A percentile compares a stretch with the other conserved stretches of the same genome.
These are phyloP conservation scores for Phylloscopus trochiloides DNA, from an alignment of 2,113 vertebrate species.

Conservation along the genomic window DNA sequence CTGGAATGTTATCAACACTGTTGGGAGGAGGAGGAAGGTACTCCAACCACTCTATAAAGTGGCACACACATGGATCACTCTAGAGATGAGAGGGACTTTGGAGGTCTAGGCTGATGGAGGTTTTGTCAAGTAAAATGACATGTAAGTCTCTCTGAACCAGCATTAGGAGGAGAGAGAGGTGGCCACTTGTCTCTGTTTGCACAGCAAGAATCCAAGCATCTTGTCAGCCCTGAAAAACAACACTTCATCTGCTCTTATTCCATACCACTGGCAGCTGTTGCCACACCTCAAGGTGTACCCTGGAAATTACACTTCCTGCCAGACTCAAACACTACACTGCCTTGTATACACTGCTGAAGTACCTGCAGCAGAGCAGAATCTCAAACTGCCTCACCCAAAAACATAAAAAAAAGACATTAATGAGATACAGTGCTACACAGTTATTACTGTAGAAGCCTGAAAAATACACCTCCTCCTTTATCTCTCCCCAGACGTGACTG, in stretches of 20 bases:
- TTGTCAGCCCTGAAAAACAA: not conserved
- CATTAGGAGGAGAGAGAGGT: not conserved
- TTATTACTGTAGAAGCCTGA: not conserved
- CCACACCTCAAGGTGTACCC: not conserved
- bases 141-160: not conserved
- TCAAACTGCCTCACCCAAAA: not conserved
- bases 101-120: not conserved
- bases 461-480: not conserved
- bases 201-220: not conserved
- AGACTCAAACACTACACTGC: not conserved
- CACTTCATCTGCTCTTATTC: not conserved
- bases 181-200: not conserved
- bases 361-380: not conserved
- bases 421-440: rapidly evolving
- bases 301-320: not conserved
- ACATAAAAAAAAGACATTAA: not conserved
- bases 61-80: not conserved
- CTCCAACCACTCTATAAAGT: not conserved
- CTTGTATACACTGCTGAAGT: not conserved
- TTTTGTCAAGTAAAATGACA: not conserved
- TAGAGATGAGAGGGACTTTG: not conserved
- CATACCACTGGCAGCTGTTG: not conserved
- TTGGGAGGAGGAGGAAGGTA: not conserved
- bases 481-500: not conserved
- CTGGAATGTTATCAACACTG: not conserved